Evolutionary conservation across 2,888 invertebrate genomes (phyloP).

Genomic region (Caenorhabditis sp.): DNA sequence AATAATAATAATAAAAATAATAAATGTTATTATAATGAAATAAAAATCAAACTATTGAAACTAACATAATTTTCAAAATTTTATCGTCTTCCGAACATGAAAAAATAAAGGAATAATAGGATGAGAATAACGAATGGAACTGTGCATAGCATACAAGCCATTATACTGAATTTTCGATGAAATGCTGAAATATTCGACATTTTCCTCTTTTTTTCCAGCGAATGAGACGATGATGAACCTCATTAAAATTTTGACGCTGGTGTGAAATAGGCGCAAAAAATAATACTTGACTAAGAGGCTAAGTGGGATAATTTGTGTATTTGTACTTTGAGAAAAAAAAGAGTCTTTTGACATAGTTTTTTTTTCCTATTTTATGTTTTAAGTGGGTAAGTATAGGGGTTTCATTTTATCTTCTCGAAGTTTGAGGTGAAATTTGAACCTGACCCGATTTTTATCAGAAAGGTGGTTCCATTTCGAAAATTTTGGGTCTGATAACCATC

Average conservation of each 20-base stretch:
- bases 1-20: background rate
- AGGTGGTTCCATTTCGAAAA: no score
- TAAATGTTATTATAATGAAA: no score
- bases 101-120: slow-evolving; percentile 34
- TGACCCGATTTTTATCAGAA: no score
- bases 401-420: no score
- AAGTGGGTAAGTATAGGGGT: no score
- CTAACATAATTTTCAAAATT: background rate
- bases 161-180: slow-evolving; percentile 28
- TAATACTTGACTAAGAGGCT: background rate
- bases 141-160: slow-evolving; percentile 35
- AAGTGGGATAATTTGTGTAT: background rate
- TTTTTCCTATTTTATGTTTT: background rate
- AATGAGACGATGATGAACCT: background rate
- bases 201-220: background rate
- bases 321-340: slow-evolving; percentile 14
- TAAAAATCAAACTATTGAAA: no score
- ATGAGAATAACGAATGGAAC: slow-evolving; percentile 35
- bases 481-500: no score
- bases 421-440: no score
- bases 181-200: slow-evolving; percentile 6
- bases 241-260: background rate
- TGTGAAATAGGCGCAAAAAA: background rate
- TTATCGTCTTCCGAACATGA: slow-evolving; percentile 42
- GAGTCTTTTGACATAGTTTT: slow-evolving; percentile 11